A percentile compares a stretch with the other conserved stretches of the same genome.
These are phyloP conservation scores for Camponotus pennsylvanicus DNA, from an alignment of 1,140 invertebrate genomes.

Conservation along the genomic window DNA sequence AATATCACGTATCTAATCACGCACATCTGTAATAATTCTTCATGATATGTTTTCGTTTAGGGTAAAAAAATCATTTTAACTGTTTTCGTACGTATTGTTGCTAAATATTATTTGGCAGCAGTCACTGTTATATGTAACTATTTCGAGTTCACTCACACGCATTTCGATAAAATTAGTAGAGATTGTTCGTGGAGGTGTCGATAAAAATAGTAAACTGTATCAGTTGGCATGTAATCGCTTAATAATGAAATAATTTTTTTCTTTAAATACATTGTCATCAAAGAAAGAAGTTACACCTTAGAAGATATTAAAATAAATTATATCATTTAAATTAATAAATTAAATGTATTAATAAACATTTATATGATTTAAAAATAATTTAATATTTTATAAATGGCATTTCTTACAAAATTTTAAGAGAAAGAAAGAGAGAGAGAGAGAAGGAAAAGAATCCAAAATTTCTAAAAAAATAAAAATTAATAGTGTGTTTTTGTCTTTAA, in stretches of 20 bases:
- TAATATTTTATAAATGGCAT: neutral
- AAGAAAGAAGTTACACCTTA: neutral
- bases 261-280: neutral
- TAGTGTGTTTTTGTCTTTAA: neutral
- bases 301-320: neutral
- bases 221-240: neutral
- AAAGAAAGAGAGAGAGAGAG: no score
- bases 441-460: neutral
- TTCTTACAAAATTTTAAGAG: neutral
- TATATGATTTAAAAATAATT: neutral
- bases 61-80: constrained; percentile 24
- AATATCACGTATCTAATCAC: neutral
- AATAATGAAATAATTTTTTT: neutral
- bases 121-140: constrained; percentile 34
- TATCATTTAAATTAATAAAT: neutral
- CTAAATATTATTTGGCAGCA: constrained; percentile 28
- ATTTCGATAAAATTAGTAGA: constrained; percentile 14
- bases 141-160: constrained; percentile 45
- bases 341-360: neutral
- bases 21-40: neutral
- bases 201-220: constrained; percentile 53
- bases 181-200: constrained; percentile 3
- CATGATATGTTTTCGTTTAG: neutral
- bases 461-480: neutral
- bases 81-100: neutral